Conservation (phyloP, 1,140 invertebrate species). For the Leptinotarsa undecemlineata region DNA sequence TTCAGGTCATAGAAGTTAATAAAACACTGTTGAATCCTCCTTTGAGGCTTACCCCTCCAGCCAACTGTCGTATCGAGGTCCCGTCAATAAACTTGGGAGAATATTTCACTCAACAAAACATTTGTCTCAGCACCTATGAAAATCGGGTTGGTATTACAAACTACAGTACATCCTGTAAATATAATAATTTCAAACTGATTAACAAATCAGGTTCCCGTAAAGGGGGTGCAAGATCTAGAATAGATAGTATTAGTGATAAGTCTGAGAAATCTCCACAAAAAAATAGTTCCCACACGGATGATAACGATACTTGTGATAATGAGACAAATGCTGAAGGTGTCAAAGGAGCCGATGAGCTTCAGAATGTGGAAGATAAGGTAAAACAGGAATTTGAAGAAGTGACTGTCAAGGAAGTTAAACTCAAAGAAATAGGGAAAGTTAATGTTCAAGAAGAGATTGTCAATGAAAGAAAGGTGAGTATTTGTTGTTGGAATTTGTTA, state of each 20-base stretch:
- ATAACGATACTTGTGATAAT: constrained; percentile 22
- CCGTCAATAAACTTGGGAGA: constrained; percentile 74
- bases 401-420: constrained; percentile 9
- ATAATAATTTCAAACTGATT: constrained; percentile 13
- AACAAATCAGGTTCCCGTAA: constrained; percentile 21
- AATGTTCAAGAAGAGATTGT: constrained; percentile 12
- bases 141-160: constrained; percentile 62
- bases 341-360: neutral
- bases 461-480: constrained; percentile 16
- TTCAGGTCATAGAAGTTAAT: constrained; percentile 33
- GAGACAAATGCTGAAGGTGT: constrained; percentile 19
- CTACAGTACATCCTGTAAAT: constrained; percentile 6
- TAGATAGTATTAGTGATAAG: constrained; percentile 25
- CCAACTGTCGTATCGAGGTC: constrained; percentile 65
- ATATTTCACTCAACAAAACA: constrained; percentile 67
- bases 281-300: constrained; percentile 3
- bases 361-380: constrained; percentile 18
- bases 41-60: constrained; percentile 59
- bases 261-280: constrained; percentile 26
- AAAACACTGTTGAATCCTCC: constrained; percentile 34
- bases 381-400: constrained; percentile 19
- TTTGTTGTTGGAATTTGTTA: too few relatives aligned
- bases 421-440: neutral
- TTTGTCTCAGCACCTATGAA: constrained; percentile 74
- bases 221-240: constrained; percentile 14